Percentiles rank a stretch among this genome's conserved stretches.
Evolutionary conservation across 35 echinoderm and acorn worm species (phyloP).

Genomic region (Heliocidaris erythrogramma): DNA sequence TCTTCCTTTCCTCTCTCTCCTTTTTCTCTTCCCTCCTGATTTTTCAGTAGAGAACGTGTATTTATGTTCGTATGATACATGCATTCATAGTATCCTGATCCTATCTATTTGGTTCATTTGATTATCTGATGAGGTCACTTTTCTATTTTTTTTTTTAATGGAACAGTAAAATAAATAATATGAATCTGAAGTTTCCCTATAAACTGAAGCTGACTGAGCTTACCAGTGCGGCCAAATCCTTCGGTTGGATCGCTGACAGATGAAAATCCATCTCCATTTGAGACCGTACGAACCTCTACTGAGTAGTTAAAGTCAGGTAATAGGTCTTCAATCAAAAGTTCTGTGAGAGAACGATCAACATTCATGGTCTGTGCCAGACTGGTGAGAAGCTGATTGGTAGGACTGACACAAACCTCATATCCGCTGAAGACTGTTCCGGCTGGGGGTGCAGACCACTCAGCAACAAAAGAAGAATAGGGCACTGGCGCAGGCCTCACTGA

Average conservation of each 20-base stretch:
- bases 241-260: not conserved
- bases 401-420: not conserved
- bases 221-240: not conserved
- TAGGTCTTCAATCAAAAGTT: not conserved
- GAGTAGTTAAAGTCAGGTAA: not conserved
- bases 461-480: not conserved
- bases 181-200: too few relatives aligned
- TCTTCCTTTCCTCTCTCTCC: too few relatives aligned
- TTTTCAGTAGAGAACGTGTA: too few relatives aligned
- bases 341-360: not conserved
- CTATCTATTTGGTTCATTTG: too few relatives aligned
- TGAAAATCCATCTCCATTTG: not conserved
- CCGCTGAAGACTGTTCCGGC: not conserved
- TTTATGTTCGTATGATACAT: too few relatives aligned
- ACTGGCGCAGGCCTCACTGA: not conserved
- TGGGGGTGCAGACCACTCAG: not conserved
- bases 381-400: not conserved
- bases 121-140: too few relatives aligned
- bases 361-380: not conserved
- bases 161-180: too few relatives aligned
- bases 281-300: not conserved
- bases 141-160: too few relatives aligned
- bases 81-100: too few relatives aligned
- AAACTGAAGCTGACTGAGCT: not conserved
- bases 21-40: too few relatives aligned